Conservation (phyloP, 2,797 vertebrate species). For the Chaetophractus vellerosus region DNA sequence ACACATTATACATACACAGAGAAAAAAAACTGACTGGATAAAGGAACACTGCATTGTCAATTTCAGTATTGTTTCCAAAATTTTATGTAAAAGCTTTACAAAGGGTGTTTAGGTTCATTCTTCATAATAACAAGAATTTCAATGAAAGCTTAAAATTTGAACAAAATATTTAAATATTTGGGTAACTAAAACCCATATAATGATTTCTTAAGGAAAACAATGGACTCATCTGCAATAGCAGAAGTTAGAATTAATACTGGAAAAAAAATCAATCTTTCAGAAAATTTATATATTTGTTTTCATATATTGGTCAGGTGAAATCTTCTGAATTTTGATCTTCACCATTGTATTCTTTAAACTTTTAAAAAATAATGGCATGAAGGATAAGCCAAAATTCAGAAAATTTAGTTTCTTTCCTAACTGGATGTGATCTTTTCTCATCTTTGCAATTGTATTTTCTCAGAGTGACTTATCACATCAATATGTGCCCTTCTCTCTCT, state of each 20-base stretch:
- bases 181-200: slow-evolving; percentile 34
- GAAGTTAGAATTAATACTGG: not conserved
- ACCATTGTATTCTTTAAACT: not conserved
- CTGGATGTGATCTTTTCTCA: slow-evolving; percentile 39
- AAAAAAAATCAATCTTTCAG: not conserved
- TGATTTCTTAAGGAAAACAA: slow-evolving; percentile 18
- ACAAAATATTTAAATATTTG: slow-evolving; percentile 60
- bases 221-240: slow-evolving; percentile 8
- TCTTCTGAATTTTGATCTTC: not conserved
- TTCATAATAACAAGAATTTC: slow-evolving; percentile 3
- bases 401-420: slow-evolving; percentile 34
- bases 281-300: slow-evolving; percentile 10
- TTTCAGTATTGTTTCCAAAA: not conserved
- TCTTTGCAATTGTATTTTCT: slow-evolving; percentile 28
- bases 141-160: not conserved
- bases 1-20: not conserved
- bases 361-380: slow-evolving; percentile 23
- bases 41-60: not conserved
- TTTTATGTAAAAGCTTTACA: slow-evolving; percentile 22
- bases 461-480: slow-evolving; percentile 11
- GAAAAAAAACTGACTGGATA: not conserved
- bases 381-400: slow-evolving; percentile 4
- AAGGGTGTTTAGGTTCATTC: not conserved
- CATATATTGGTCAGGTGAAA: not conserved
- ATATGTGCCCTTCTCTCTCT: not conserved